Evolutionary conservation across 2,113 vertebrate genomes (phyloP).

Genomic region (Archocentrus centrarchus): DNA sequence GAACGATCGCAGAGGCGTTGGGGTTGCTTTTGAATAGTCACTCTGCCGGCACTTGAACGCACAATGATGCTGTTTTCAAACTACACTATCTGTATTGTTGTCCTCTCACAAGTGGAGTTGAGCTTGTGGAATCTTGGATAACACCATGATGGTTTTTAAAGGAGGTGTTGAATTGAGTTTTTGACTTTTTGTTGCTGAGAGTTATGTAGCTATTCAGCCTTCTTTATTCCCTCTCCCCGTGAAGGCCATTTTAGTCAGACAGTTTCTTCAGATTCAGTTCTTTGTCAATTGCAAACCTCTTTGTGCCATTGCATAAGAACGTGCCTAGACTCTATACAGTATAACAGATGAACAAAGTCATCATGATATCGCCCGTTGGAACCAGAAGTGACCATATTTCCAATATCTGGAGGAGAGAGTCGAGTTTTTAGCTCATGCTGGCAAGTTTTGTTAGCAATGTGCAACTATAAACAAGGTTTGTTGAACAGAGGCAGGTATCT

Average conservation of each 20-base stretch:
- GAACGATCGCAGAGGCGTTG: slow-evolving; percentile 25
- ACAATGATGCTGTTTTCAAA: slow-evolving; percentile 51
- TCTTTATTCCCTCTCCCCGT: background rate
- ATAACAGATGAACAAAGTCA: background rate
- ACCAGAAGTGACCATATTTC: background rate
- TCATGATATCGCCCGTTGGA: background rate
- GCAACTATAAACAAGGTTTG: background rate
- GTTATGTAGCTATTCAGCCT: background rate
- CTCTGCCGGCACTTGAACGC: slow-evolving; percentile 38
- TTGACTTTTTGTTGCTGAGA: background rate
- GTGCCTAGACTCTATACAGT: background rate
- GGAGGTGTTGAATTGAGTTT: slow-evolving; percentile 25
- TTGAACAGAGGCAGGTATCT: background rate
- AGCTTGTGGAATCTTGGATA: slow-evolving; percentile 31
- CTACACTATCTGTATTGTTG: slow-evolving; percentile 19
- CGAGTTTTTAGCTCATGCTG: background rate
- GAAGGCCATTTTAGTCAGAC: background rate
- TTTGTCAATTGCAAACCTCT: background rate
- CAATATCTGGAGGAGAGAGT: background rate
- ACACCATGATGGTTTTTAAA: slow-evolving; percentile 31
- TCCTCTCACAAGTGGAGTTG: slow-evolving; percentile 32
- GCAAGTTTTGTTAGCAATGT: background rate
- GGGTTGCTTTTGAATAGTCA: slow-evolving; percentile 51
- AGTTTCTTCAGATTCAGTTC: background rate
- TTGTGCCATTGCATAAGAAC: background rate